Evolutionary conservation across 2,888 invertebrate species (phyloP), one percentile per base, ranked within the genome.

Genomic region (Philonicus albiceps): DNA sequence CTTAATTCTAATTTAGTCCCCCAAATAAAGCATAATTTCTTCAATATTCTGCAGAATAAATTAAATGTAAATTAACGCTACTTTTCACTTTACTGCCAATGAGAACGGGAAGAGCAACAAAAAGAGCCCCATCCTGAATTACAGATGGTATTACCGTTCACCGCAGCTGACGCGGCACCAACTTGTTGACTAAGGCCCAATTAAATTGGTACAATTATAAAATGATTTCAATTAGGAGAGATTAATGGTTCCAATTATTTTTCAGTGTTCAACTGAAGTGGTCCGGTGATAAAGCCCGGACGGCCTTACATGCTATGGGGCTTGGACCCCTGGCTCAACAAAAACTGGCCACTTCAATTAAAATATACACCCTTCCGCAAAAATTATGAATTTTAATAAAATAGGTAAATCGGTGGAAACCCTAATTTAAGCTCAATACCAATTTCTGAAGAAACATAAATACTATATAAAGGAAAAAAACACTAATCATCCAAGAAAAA

Each of bases 141-240:
- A 11, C 55, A 55, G 55, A 22, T 8, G 55, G 55, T n/a, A 0
- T 55, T 55, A 55, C 22, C 22, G 27, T 64, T 27, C 64, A 11
- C 76, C 37, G 22, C 22, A 76, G 22, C 40, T 76, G 37, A 40
- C 22, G 76, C 64, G 64, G 19, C 22, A 64, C 27, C 64, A 64
- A 78, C 78, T 31, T 78, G 78, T 78, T 78, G 78, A 78, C 49
- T 49, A 27, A 22, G 8, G 16, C 30, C 27, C 43, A 78, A 78
- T 78, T 78, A 49, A 74, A 78, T 27, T 78, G 49, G 64, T 78
- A 43, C 78, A 43, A 30, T 43, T 76, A 30, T 30, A 53, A 49
- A 78, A 27, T 78, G 74, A 74, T 34, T 78, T 78, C 78, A 78
- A 78, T 78, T 78, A 78, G 37, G 13, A 40, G 40, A 76, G 40